Percentiles rank a stretch among this genome's conserved stretches.
Evolutionary conservation across 2,888 invertebrate genomes (phyloP).

Genomic region (Parnassius orleans): DNA sequence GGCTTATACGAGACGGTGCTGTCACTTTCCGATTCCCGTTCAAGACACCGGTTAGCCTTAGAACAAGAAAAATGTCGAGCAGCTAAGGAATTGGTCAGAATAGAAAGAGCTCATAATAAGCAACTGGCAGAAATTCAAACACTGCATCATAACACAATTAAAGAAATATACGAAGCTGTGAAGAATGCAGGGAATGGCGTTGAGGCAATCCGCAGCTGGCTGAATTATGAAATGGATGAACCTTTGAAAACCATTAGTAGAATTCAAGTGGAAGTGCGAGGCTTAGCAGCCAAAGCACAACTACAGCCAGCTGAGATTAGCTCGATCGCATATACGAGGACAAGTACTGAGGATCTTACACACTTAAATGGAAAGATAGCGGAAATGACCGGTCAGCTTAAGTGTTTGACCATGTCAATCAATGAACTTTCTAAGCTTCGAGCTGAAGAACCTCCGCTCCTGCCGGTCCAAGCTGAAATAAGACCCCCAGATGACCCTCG

Average conservation of each 20-base stretch:
- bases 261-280: background rate
- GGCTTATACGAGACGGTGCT: background rate
- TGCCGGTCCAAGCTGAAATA: too few relatives aligned
- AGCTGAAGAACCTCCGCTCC: too few relatives aligned
- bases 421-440: too few relatives aligned
- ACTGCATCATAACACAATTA: background rate
- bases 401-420: too few relatives aligned
- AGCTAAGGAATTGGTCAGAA: background rate
- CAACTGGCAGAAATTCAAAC: background rate
- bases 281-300: background rate
- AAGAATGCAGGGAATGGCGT: too few relatives aligned
- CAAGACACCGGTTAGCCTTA: background rate
- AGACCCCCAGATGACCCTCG: too few relatives aligned
- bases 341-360: too few relatives aligned
- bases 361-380: too few relatives aligned
- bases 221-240: constrained; percentile 1
- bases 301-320: too few relatives aligned
- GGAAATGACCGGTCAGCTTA: too few relatives aligned
- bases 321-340: too few relatives aligned
- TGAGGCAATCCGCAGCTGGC: background rate
- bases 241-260: background rate
- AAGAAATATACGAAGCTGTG: background rate
- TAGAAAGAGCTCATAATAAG: background rate
- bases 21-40: background rate
- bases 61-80: constrained; percentile 1